Evolutionary conservation across 2,888 invertebrate species (phyloP).

Genomic region (Mantis religiosa): DNA sequence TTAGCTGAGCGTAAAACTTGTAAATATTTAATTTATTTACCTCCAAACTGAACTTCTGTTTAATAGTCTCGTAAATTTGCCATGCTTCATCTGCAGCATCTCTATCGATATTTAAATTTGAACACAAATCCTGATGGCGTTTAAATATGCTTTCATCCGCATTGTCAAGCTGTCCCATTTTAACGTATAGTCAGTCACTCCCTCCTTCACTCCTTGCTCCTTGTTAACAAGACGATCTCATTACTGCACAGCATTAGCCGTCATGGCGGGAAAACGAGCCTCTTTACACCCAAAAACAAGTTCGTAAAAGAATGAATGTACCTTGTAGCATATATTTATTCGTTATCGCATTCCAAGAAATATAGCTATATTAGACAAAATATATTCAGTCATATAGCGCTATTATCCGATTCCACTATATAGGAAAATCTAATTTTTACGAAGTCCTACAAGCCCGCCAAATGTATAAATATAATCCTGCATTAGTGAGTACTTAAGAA

Average conservation of each 20-base stretch:
- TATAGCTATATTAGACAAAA: too few relatives aligned
- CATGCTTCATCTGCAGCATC: conserved; percentile 76
- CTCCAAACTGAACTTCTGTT: conserved; percentile 81
- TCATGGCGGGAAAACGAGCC: conserved; percentile 7
- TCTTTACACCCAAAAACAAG: background rate
- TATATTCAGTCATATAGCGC: too few relatives aligned
- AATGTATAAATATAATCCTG: too few relatives aligned
- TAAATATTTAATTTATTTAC: conserved; percentile 40
- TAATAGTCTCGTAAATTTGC: conserved; percentile 75
- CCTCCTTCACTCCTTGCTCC: background rate
- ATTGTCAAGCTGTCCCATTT: conserved; percentile 31
- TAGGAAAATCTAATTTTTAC: too few relatives aligned
- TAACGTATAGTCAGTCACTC: background rate
- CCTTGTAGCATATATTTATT: too few relatives aligned
- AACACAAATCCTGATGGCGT: conserved; percentile 72
- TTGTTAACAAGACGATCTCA: background rate
- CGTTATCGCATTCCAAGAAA: too few relatives aligned
- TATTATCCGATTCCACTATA: too few relatives aligned
- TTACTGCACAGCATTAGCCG: background rate
- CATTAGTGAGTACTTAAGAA: too few relatives aligned
- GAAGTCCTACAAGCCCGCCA: too few relatives aligned
- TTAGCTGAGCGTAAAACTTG: too few relatives aligned
- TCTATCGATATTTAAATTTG: conserved; percentile 84
- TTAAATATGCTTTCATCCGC: conserved; percentile 33
- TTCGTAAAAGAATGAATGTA: background rate